Base-by-base conservation (phyloP, 2,888 invertebrate species). In the Cecidostiba fungosa region DNA sequence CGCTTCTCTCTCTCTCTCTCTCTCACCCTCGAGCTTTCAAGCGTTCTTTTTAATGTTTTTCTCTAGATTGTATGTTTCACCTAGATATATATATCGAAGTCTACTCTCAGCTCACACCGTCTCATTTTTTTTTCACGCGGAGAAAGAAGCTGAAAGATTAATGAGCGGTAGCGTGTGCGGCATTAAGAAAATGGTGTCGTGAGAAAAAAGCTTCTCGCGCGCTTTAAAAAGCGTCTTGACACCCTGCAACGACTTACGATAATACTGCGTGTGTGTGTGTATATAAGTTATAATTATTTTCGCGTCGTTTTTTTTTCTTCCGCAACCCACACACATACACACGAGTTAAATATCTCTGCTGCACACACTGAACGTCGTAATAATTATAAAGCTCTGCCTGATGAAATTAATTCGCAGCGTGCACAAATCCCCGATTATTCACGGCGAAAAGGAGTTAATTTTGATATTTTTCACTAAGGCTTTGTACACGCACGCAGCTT, bases 61-160 rank as follows among this genome's bases (percentile, higher is more conserved):
- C 69, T 82, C 39, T 82, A 82, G 82, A 82, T 82, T 70, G 50
- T 19, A 50, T 43, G 43, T 77, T 77, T 76, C 69, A 77, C 82
- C 82, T 76, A 66, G 74, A n/a, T n/a, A n/a, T 3, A 32, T 3
- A 76, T 82, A 81, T 81, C 29, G 43, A 62, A 81, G 59, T 39
- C 36, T 3, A 32, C 32, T 16, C 2, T 32, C n/a, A n/a, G n/a
- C 32, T 73, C 50, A 19, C n/a, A 3, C 47, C 78, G 50, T 73
- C 54, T 50, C 36, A 62, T 66, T 82, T 74, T 80, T 29, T 29
- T n/a, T 43, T 43, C 43, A 43, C 43, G 43, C 12, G 12, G 43
- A 12, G 43, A 59, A 0, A 32, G 19, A 73, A 26, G 39, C 32
- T 62, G 6, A 29, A 59, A 79, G 50, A 50, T 47, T 79, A 69